Conservation (phyloP, 2,888 invertebrate genomes). For the Aromia moschata region DNA sequence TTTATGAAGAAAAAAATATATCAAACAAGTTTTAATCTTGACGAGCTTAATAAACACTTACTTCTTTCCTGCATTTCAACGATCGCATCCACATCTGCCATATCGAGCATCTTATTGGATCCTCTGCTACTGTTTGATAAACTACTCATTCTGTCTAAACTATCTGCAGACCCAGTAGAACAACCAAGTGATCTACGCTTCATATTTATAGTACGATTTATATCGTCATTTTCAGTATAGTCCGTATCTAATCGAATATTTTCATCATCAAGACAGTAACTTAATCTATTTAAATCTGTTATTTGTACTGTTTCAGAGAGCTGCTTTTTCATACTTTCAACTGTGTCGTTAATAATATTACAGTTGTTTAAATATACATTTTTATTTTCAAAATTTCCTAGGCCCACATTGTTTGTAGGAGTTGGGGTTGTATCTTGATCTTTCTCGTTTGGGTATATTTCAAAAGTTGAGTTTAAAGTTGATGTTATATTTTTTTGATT, state of each 20-base stretch:
- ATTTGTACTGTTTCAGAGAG: constrained; percentile 32
- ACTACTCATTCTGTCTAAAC: constrained; percentile 60
- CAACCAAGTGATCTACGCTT: constrained; percentile 33
- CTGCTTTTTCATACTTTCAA: constrained; percentile 43
- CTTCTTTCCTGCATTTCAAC: constrained; percentile 59
- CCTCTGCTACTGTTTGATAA: constrained; percentile 58
- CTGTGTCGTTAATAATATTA: constrained; percentile 23
- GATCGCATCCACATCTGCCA: constrained; percentile 60
- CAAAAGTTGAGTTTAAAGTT: constrained; percentile 42
- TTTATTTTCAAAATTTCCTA: constrained; percentile 21
- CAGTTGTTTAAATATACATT: constrained; percentile 9
- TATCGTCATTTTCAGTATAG: constrained; percentile 34
- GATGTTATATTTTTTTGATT: constrained; percentile 38
- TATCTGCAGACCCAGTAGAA: constrained; percentile 59
- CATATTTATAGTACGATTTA: constrained; percentile 35
- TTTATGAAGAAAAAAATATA: too few relatives aligned
- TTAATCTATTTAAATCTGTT: constrained; percentile 39
- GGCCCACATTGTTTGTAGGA: constrained; percentile 29
- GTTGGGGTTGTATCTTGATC: constrained; percentile 30
- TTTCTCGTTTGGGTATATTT: constrained; percentile 30
- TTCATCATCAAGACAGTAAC: constrained; percentile 42
- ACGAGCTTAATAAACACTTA: too few relatives aligned
- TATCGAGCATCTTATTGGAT: constrained; percentile 57
- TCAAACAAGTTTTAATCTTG: too few relatives aligned
- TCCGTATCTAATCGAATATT: constrained; percentile 34